phyloP scores from a whole-genome alignment of 2,888 invertebrate species.

The Neria commutata region DNA sequence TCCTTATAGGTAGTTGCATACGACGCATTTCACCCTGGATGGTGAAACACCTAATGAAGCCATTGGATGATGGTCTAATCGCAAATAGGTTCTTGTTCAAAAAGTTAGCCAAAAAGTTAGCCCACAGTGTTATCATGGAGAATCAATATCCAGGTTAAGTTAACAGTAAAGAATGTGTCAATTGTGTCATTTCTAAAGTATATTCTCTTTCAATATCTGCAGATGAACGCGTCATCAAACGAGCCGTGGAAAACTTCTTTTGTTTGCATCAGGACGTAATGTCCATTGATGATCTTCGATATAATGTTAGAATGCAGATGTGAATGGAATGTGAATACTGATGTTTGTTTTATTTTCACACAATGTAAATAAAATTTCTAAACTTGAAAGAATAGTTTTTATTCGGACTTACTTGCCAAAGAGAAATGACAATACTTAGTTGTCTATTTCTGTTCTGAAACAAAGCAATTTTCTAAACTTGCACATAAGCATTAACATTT shows the following conservation, averaged over 20 bases:
- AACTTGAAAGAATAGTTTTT: too few relatives aligned
- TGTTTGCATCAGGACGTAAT: conserved; percentile 47
- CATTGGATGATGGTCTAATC: conserved; percentile 53
- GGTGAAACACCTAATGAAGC: conserved; percentile 54
- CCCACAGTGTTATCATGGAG: conserved; percentile 46
- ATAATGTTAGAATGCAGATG: not conserved
- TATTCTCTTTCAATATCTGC: not conserved
- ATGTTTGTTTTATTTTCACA: not conserved
- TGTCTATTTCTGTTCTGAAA: too few relatives aligned
- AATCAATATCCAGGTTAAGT: conserved; percentile 54
- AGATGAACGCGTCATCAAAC: conserved; percentile 46
- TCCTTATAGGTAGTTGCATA: conserved; percentile 51
- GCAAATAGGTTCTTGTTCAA: conserved; percentile 56
- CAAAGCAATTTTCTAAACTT: too few relatives aligned
- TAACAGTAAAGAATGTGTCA: not conserved
- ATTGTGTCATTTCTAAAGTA: not conserved
- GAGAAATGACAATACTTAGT: too few relatives aligned
- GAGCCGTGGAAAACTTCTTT: conserved; percentile 50
- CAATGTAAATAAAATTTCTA: not conserved
- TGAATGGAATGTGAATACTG: too few relatives aligned
- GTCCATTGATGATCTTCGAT: conserved; percentile 39
- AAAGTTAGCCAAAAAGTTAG: conserved; percentile 52
- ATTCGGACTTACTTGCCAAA: too few relatives aligned
- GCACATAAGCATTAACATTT: too few relatives aligned
- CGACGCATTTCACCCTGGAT: conserved; percentile 58